A percentile compares a stretch with the other conserved stretches of the same genome.
These are phyloP conservation scores for Pachydiplax longipennis DNA, from an alignment of 2,888 invertebrate genomes.

Conservation along the genomic window DNA sequence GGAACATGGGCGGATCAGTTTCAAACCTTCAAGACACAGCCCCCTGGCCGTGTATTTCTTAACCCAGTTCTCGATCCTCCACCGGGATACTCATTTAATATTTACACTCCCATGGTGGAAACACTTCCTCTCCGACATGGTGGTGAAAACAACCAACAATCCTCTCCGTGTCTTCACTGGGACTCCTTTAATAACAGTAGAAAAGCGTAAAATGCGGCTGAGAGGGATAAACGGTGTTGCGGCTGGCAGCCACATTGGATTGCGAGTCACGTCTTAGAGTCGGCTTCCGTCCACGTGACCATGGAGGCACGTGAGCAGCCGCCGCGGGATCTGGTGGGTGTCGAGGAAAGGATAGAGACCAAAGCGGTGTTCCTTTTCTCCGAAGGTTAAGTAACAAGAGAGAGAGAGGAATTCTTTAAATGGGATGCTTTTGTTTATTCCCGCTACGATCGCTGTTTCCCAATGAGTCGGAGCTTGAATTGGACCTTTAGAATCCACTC, in stretches of 20 bases:
- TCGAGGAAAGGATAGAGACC: neutral
- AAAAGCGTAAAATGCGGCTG: too few relatives aligned
- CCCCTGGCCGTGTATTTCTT: too few relatives aligned
- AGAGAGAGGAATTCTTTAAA: neutral
- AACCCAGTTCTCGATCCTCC: too few relatives aligned
- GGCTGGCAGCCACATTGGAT: conserved; percentile 11
- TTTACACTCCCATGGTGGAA: too few relatives aligned
- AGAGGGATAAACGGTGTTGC: neutral
- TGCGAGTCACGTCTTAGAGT: conserved; percentile 2
- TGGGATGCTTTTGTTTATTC: conserved; percentile 1
- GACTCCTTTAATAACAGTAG: too few relatives aligned
- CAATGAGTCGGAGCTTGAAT: neutral
- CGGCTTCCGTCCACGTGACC: conserved; percentile 43
- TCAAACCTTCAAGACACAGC: too few relatives aligned
- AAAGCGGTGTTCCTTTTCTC: neutral
- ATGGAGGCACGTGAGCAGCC: conserved; percentile 27
- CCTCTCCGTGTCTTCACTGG: too few relatives aligned
- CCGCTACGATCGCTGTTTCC: neutral
- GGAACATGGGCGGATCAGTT: too few relatives aligned
- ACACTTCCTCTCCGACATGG: too few relatives aligned
- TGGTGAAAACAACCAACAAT: too few relatives aligned
- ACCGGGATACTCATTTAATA: too few relatives aligned
- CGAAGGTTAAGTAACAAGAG: neutral
- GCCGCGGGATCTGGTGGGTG: neutral
- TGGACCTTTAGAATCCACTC: neutral